Evolutionary conservation across 2,797 vertebrate genomes (phyloP).

Genomic region (Sciurus carolinensis): DNA sequence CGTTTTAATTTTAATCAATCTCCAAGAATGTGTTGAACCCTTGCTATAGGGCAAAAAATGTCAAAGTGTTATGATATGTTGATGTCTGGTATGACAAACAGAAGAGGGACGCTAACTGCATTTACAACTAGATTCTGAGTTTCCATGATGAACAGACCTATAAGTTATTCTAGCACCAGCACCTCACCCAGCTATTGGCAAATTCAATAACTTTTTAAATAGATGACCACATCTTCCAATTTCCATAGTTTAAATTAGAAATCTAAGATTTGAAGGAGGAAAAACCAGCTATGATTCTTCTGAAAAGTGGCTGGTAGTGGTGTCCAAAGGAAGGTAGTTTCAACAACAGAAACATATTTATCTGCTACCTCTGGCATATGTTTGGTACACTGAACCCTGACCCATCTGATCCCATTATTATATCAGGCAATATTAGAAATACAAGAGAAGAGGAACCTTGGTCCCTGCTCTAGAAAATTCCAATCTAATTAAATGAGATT

Average conservation of each 20-base stretch:
- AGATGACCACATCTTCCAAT: conserved; percentile 2
- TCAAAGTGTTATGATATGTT: conserved; percentile 37
- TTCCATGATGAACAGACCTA: not conserved
- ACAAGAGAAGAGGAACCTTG: not conserved
- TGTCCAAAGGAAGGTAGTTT: not conserved
- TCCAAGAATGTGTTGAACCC: conserved; percentile 65
- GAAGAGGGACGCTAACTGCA: not conserved
- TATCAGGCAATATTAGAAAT: not conserved
- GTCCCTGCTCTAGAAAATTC: conserved; percentile 7
- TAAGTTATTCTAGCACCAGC: conserved; percentile 1
- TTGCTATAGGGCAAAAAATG: conserved; percentile 53
- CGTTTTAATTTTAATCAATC: conserved; percentile 78
- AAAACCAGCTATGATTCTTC: not conserved
- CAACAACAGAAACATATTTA: not conserved
- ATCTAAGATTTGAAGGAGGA: not conserved
- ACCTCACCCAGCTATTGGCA: not conserved
- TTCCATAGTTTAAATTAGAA: conserved; percentile 55
- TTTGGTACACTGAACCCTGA: not conserved
- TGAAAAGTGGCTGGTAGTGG: not conserved
- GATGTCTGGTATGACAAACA: conserved; percentile 29
- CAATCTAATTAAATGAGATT: conserved; percentile 54
- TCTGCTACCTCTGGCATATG: not conserved
- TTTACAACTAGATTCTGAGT: not conserved
- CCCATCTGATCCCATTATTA: not conserved
- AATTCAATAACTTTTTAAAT: conserved; percentile 37